Evolutionary conservation across 2,113 vertebrate species (phyloP), one percentile per base, ranked within the genome.

Genomic region (Istiophorus platypterus): DNA sequence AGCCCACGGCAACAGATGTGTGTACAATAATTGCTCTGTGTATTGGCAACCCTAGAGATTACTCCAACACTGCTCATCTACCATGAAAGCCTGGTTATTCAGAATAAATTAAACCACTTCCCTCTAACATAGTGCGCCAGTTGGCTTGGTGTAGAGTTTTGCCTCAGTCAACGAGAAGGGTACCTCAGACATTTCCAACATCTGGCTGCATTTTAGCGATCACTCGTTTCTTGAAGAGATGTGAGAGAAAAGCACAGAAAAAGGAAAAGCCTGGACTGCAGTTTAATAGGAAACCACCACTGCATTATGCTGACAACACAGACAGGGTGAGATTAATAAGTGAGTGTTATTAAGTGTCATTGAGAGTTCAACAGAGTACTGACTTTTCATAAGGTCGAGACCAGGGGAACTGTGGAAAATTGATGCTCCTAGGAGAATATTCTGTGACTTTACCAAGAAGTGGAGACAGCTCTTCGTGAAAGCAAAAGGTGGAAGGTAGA

Each of bases 131-230:
- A 2, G 69, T 14, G 2, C 80, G 76, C 86, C 91, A 88, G 79
- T 85, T 91, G 85, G 88, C 84, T 61, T 20, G n/a, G 24, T 58
- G 57, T 6, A 26, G 42, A 67, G 51, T 52, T 81, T 59, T 49
- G 78, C 75, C 78, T 82, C 80, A 69, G 71, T 77, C 65, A 70
- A 89, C n/a, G 24, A 80, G 82, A 85, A 82, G 61, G 61, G 76
- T 78, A 84, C 75, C 79, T 86, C 83, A 69, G 90, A 90, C 87
- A 80, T 69, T 78, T 87, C 83, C 72, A 91, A 92, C 88, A 92
- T 94, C 92, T 94, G 89, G 77, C 78, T 90, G 57, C 57, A 22
- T 88, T 92, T 91, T 88, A 84, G 85, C 67, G 72, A 89, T 85
- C 72, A 57, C 56, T 73, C 15, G 18, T 79, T 92, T 87, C 61